These are phyloP conservation scores for Mastacembelus armatus DNA, from an alignment of 2,797 vertebrate species.

Conservation along the genomic window DNA sequence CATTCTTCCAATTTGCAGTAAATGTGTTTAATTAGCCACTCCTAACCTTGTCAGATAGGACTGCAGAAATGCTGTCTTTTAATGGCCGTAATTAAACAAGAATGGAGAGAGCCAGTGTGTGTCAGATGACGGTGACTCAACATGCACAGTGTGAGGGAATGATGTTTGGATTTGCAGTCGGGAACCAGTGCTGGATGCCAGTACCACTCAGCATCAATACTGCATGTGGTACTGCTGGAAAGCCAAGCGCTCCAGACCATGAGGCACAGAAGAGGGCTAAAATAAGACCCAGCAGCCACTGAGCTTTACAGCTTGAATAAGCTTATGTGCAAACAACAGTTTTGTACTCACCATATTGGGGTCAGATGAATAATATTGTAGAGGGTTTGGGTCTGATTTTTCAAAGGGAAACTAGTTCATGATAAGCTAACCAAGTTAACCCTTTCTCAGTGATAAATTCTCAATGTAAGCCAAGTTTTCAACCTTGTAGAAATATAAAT, in stretches of 20 bases:
- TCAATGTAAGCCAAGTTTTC: conserved; percentile 1
- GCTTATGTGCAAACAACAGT: conserved; percentile 57
- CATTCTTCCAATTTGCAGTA: conserved; percentile 65
- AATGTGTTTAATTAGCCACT: conserved; percentile 72
- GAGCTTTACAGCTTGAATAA: conserved; percentile 69
- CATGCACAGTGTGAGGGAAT: conserved; percentile 21
- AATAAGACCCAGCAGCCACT: conserved; percentile 69
- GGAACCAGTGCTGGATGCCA: conserved; percentile 63
- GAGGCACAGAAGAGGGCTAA: conserved; percentile 71
- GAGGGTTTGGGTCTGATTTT: conserved; percentile 40
- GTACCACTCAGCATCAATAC: conserved; percentile 76
- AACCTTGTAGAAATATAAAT: not conserved
- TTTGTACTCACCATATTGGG: conserved; percentile 70
- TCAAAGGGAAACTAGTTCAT: conserved; percentile 41
- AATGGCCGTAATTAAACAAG: conserved; percentile 71
- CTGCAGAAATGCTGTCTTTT: conserved; percentile 50
- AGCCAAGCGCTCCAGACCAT: conserved; percentile 67
- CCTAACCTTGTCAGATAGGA: conserved; percentile 52
- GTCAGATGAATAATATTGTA: conserved; percentile 70
- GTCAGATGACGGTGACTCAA: conserved; percentile 56
- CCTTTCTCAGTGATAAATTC: not conserved
- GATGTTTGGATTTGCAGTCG: conserved; percentile 49
- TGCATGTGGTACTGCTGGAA: conserved; percentile 70
- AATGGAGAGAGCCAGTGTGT: conserved; percentile 42
- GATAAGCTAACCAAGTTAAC: conserved; percentile 20